Base-by-base conservation (phyloP, 2,888 invertebrate species). In the Eudasyphora cyanicolor region DNA sequence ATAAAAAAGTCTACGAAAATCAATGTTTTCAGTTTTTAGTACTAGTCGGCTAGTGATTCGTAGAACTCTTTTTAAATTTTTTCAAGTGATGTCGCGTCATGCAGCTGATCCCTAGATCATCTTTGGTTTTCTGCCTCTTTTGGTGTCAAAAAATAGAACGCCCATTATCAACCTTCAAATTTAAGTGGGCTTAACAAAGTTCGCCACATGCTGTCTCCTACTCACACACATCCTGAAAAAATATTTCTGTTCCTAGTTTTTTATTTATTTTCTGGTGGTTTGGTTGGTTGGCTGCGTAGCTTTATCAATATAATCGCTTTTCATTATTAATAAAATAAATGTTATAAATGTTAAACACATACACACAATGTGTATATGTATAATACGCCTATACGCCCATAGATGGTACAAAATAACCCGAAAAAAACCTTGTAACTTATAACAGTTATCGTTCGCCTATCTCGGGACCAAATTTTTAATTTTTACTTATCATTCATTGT, bases 271-370 rank as follows among this genome's bases (percentile, higher is more conserved):
- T 38, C 75, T 85, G 76, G 77, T 76, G 79, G 76, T 79, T 79
- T 76, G 76, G 81, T 82, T 82, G 82, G 82, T 74, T 84, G 82
- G 82, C 74, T 54, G 62, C 54, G 49, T 51, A 17, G 12, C 45
- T 45, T 45, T n/a, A n/a, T 45, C n/a, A n/a, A 2, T n/a, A n/a
- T 14, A 14, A 45, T n/a, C n/a, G n/a, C 2, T 45, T n/a, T 14
- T 45, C 7, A 45, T 7, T n/a, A 14, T 45, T 12, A 14, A 45
- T 45, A 4, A 12, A 42, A 42, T 54, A 10, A 35, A 62, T 42
- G 21, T 51, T 49, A 14, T 27, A 2, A n/a, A 64, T 45, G 49
- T 17, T 54, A 64, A 62, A 78, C n/a, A n/a, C n/a, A n/a, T n/a
- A n/a, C n/a, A n/a, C n/a, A n/a, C n/a, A n/a, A n/a, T n/a, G n/a